Base-by-base conservation (phyloP, 1,140 invertebrate genomes). In the Drosophila aff. region DNA sequence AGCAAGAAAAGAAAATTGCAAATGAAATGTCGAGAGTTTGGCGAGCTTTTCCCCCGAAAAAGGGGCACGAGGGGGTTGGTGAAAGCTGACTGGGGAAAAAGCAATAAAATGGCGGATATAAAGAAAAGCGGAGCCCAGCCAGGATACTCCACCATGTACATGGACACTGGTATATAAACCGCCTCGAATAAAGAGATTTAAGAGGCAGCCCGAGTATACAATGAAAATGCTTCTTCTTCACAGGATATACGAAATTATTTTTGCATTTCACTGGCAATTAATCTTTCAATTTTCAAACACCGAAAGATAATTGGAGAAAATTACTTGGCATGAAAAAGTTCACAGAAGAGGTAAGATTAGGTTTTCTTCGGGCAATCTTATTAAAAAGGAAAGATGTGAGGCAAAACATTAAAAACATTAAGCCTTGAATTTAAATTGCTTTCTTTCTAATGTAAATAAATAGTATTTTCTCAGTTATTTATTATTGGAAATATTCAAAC, bases 1-100 rank as follows among this genome's bases (percentile, higher is more conserved):
- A 86, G 76, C 82, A 86, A 72, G 71, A 86, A 82, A 86, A 71
- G 83, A 84, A 86, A 76, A 86, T 81, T 82, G 82, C 82, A 86
- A 86, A 86, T 86, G 82, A 86, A 86, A 86, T 86, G 79, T 71
- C 77, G 75, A 81, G 78, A 81, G 74, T 78, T 79, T 82, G 40
- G 43, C 68, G 40, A 69, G 71, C 49, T 73, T 73, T 73, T 73
- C 57, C 49, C 58, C 36, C 36, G 15, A 55, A 57, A 57, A 57
- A 41, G 28, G n/a, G 8, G 16, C n/a, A 52, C 28, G 26, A 26
- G 43, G 44, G 38, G 38, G 6, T 8, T 23, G 18, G 36, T 26
- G 55, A 64, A 41, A 62, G 23, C 21, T 65, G 60, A 76, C 49
- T 13, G 26, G 44, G 65, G 60, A 61, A 82, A 79, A 87, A 76